Evolutionary conservation across 1,140 invertebrate genomes (phyloP).

Genomic region (Parasteatoda tepidariorum): DNA sequence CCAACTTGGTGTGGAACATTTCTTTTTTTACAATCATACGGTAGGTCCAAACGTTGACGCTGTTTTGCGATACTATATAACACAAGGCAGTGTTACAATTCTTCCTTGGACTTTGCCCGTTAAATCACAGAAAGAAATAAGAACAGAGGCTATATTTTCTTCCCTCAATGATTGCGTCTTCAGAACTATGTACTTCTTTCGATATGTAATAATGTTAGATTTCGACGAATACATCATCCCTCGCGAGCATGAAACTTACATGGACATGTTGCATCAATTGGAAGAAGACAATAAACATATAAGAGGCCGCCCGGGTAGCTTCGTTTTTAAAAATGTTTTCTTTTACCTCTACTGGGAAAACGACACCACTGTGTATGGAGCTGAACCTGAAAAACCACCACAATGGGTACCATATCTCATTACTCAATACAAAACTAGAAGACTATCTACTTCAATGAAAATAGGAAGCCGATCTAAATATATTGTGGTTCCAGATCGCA

Average conservation of each 20-base stretch:
- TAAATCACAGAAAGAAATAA: constrained; percentile 87
- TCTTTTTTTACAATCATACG: constrained; percentile 94
- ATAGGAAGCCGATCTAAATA: constrained; percentile 89
- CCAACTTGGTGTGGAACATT: constrained; percentile 86
- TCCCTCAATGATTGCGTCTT: constrained; percentile 94
- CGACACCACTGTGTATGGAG: constrained; percentile 44
- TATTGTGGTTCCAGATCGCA: constrained; percentile 82
- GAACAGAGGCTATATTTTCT: constrained; percentile 90
- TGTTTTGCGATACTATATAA: constrained; percentile 79
- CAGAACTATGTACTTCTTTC: constrained; percentile 83
- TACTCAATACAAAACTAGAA: constrained; percentile 58
- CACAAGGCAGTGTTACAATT: constrained; percentile 78
- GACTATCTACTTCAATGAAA: constrained; percentile 25
- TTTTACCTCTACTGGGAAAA: constrained; percentile 82
- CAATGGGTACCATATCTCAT: constrained; percentile 40
- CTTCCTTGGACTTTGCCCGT: constrained; percentile 88
- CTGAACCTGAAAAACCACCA: constrained; percentile 47
- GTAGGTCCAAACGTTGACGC: constrained; percentile 77
- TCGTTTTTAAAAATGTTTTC: constrained; percentile 88
- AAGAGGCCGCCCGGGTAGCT: constrained; percentile 66
- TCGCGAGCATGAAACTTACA: constrained; percentile 62
- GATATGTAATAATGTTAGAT: constrained; percentile 87
- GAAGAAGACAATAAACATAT: constrained; percentile 30
- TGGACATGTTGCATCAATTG: constrained; percentile 29
- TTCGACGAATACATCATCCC: constrained; percentile 92